phyloP scores from a whole-genome alignment of 2,888 invertebrate species.

The Tolmerus cingulatus region DNA sequence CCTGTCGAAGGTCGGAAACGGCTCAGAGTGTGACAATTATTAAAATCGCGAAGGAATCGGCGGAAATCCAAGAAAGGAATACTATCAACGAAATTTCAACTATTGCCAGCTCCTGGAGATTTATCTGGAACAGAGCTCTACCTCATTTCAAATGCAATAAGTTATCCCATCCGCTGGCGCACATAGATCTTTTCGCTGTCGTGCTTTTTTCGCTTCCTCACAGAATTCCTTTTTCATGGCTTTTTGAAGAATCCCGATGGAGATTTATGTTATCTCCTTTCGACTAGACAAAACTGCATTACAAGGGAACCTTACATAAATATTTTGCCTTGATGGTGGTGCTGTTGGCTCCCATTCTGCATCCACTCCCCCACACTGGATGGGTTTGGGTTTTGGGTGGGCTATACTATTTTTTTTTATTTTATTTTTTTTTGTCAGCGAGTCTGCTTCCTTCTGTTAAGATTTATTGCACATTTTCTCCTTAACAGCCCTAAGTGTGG shows the following conservation, averaged over 20 bases:
- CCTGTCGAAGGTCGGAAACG: not conserved
- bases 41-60: not conserved
- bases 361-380: not conserved
- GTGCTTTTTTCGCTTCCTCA: slow-evolving; percentile 18
- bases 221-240: slow-evolving; percentile 35
- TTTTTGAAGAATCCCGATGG: slow-evolving; percentile 39
- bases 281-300: slow-evolving; percentile 38
- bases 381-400: too few relatives aligned
- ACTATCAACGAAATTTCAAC: not conserved
- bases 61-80: not conserved
- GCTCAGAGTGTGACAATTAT: not conserved
- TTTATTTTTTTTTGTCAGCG: not conserved
- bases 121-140: not conserved
- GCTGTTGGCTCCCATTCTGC: not conserved
- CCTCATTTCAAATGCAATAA: slow-evolving; percentile 28
- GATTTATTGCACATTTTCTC: slow-evolving; percentile 31
- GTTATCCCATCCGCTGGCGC: slow-evolving; percentile 26
- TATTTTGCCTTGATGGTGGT: slow-evolving; percentile 28
- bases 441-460: slow-evolving; percentile 12
- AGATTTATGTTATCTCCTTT: slow-evolving; percentile 37
- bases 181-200: slow-evolving; percentile 23
- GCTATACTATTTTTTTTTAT: not conserved
- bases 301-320: slow-evolving; percentile 32
- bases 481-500: slow-evolving; percentile 34
- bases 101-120: not conserved